phyloP scores from a whole-genome alignment of 2,888 invertebrate species.

The Euphydryas editha region DNA sequence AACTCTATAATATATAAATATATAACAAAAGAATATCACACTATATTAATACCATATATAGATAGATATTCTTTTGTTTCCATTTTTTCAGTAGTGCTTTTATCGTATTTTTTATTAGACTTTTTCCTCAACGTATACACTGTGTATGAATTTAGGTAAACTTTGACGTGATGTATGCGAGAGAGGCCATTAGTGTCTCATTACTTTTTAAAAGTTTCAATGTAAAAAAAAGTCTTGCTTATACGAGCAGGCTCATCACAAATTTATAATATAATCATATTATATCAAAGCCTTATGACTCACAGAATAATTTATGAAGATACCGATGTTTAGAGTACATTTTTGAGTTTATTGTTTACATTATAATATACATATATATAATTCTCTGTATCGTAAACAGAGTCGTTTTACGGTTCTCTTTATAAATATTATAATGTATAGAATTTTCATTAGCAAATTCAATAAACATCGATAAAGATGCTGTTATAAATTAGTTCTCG shows the following conservation, averaged over 20 bases:
- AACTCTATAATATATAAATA: too few relatives aligned
- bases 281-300: background rate
- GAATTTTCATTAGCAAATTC: slow-evolving; percentile 7
- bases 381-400: too few relatives aligned
- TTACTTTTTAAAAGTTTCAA: slow-evolving; percentile 7
- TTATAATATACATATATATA: too few relatives aligned
- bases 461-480: slow-evolving; percentile 17
- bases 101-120: too few relatives aligned
- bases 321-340: too few relatives aligned
- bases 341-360: too few relatives aligned
- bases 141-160: slow-evolving; percentile 2
- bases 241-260: background rate
- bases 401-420: too few relatives aligned
- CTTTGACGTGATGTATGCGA: background rate
- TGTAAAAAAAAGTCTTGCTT: background rate
- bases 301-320: background rate
- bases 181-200: slow-evolving; percentile 14
- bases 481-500: slow-evolving; percentile 34
- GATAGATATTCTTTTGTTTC: too few relatives aligned
- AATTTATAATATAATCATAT: background rate
- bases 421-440: too few relatives aligned
- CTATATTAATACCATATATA: too few relatives aligned
- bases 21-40: too few relatives aligned
- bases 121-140: background rate
- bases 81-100: too few relatives aligned